Evolutionary conservation across 2,113 vertebrate genomes (phyloP).

Genomic region (Sturnus vulgaris): DNA sequence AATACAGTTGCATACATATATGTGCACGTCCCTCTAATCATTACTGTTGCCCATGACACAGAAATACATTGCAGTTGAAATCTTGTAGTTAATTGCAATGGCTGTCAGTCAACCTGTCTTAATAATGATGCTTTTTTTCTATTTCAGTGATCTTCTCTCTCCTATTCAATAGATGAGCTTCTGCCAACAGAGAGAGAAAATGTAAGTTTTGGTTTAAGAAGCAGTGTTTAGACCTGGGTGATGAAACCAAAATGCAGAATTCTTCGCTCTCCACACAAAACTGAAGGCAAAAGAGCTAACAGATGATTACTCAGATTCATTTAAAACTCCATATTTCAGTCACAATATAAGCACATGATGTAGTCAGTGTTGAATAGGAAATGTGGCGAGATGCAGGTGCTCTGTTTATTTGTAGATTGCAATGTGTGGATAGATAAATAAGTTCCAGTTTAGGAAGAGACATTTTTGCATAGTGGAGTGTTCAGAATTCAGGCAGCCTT

Average conservation of each 20-base stretch:
- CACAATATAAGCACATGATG: neutral
- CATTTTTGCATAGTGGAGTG: neutral
- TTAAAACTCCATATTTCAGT: neutral
- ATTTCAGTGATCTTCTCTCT: neutral
- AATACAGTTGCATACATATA: neutral
- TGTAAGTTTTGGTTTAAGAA: neutral
- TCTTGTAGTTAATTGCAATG: constrained; percentile 2
- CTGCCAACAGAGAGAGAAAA: neutral
- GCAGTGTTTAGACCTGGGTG: neutral
- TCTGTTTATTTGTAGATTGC: neutral
- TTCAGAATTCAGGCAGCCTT: constrained; percentile 6
- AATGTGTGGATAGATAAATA: neutral
- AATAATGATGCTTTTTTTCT: neutral
- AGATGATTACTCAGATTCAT: neutral
- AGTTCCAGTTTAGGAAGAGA: neutral
- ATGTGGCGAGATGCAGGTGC: neutral
- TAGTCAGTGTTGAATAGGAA: neutral
- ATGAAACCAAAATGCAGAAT: neutral
- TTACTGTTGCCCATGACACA: neutral
- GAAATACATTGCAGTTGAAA: neutral
- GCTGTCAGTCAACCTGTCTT: constrained; percentile 20
- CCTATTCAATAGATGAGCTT: neutral
- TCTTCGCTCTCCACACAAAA: neutral
- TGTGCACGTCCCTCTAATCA: neutral
- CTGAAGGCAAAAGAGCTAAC: neutral